A percentile compares a stretch with the other conserved stretches of the same genome.
These are phyloP conservation scores for Leptodirus hochenwartii DNA, from an alignment of 2,888 invertebrate genomes.

Conservation along the genomic window DNA sequence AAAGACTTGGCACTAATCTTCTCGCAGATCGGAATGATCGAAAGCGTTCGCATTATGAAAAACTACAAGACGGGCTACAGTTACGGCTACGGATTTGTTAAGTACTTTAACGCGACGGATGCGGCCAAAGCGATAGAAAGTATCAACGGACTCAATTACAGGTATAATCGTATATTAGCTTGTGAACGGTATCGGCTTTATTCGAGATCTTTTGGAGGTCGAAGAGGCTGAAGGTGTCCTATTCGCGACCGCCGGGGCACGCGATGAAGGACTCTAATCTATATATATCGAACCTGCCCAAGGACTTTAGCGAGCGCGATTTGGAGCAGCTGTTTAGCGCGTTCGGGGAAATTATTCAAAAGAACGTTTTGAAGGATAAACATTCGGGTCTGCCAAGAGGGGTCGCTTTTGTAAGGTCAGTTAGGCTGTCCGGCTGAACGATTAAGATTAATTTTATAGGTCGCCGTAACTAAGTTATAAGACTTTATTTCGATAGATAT, in stretches of 20 bases:
- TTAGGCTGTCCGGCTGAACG: no score
- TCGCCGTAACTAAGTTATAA: no score
- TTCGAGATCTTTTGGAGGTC: slow-evolving; percentile 44
- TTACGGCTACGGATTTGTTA: slow-evolving; percentile 92
- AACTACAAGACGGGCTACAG: slow-evolving; percentile 83
- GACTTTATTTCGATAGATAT: no score
- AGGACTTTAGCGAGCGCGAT: slow-evolving; percentile 66
- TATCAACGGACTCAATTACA: slow-evolving; percentile 48
- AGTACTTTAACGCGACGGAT: slow-evolving; percentile 71
- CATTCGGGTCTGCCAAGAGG: slow-evolving; percentile 74
- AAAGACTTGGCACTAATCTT: slow-evolving; percentile 81
- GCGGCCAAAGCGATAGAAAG: slow-evolving; percentile 72
- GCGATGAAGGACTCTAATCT: slow-evolving; percentile 88
- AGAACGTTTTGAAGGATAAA: slow-evolving; percentile 78
- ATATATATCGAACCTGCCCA: slow-evolving; percentile 83
- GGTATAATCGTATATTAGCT: slow-evolving; percentile 15
- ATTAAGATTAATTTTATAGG: no score
- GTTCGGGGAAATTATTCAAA: slow-evolving; percentile 82
- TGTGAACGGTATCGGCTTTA: neutral
- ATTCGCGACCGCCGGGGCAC: slow-evolving; percentile 79
- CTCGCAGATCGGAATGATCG: slow-evolving; percentile 71
- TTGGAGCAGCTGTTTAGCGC: slow-evolving; percentile 71
- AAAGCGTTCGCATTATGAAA: slow-evolving; percentile 82
- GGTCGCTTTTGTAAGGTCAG: slow-evolving; percentile 80
- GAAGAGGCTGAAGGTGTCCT: slow-evolving; percentile 86